Base-by-base conservation (phyloP, 2,113 vertebrate genomes). In the Tupaia chinensis region DNA sequence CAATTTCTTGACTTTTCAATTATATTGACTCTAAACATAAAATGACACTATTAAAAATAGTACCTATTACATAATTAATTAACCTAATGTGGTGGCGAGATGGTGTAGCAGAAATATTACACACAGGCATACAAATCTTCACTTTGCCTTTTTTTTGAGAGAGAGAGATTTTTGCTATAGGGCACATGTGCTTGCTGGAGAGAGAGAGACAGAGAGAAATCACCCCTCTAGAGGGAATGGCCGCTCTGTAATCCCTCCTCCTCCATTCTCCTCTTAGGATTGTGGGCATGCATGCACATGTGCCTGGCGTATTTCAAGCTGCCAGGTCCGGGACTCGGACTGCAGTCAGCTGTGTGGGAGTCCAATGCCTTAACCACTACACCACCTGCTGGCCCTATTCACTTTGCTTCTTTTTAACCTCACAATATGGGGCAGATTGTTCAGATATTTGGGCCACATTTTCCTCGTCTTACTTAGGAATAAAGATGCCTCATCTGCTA, bases 391-490 rank as follows among this genome's bases (percentile, higher is more conserved):
- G 44, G 44, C 44, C 44, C 44, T 58, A 12, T 27, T 94, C 63
- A 54, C 91, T 70, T 74, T 80, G 66, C 56, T 87, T 72, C 56
- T 93, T 91, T 91, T 68, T 74, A 74, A 87, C 68, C 70, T 69
- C 65, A 19, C 61, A 29, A 66, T 61, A 34, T 77, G 44, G 61
- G 65, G 22, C 68, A 83, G 72, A 82, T 90, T 70, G 70, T 68
- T 65, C 78, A 54, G 53, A 66, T 65, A 83, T 87, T 65, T 65
- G 53, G 83, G 76, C 66, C 14, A 80, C 2, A 34, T 86, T 77
- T 83, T 78, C 61, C 66, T 94, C 53, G 69, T 93, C 60, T 83
- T 91, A 76, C 93, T 54, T 25, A 92, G 76, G 56, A 76, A 72
- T 85, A 44, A 94, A 77, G 27, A 93, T 65, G 9, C 23, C 73